Evolutionary conservation across 2,113 vertebrate genomes (phyloP), one percentile per base, ranked within the genome.

Genomic region (Sinocyclocheilus rhinocerous): DNA sequence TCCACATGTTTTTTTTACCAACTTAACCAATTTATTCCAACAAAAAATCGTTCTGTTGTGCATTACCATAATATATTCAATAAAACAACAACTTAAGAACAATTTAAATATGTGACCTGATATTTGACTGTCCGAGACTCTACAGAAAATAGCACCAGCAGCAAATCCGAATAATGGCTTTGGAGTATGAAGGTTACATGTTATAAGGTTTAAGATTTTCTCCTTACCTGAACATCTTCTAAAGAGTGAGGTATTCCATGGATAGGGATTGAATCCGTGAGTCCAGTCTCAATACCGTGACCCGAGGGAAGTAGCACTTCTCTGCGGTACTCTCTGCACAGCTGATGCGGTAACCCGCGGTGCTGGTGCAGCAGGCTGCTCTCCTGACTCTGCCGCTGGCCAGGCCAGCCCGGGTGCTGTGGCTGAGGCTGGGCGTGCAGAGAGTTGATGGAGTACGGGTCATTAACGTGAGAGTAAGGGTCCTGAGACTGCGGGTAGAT

Each of bases 401-500:
- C 97, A 29, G 97, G 97, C 98, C 98, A 99, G 89, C 96, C 97
- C 86, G 98, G 97, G 92, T 98, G 98, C 92, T 99, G 98, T 81
- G 97, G 97, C 90, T 99, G 98, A 24, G 95, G 96, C 91, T 99
- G 97, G 87, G 97, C 96, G 91, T 99, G 98, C 89, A 99, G 95
- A 81, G 97, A 96, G 93, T 99, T 99, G 90, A 99, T 96, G 93
- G 97, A 98, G 95, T 99, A 99, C 65, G 97, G 98, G 95, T 99
- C 98, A 95, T 98, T 99, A 90, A 99, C 97, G 95, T 99, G 98
- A 92, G 97, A 97, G 92, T 99, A 99, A 89, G 97, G 97, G 93
- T 99, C 98, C 96, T 98, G 98, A 94, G 98, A 98, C 94, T 98
- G 97, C 85, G 97, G 96, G 93, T 98, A 98, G 94, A 98, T 97